Conservation (phyloP, 1,140 invertebrate genomes). For the Pogonognathellus flavescens region DNA sequence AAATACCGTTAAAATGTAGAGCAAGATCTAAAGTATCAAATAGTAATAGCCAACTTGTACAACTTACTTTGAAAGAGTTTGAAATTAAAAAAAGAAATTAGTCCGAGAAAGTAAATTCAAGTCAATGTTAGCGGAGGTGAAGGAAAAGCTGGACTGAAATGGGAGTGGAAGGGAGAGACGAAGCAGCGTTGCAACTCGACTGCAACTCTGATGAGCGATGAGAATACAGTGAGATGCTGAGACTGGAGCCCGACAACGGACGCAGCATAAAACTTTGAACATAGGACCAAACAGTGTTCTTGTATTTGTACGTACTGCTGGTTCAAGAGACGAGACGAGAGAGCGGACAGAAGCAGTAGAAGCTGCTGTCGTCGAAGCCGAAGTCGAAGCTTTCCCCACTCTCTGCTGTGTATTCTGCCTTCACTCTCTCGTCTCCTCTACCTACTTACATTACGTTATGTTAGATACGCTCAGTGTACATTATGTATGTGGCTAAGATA, state of each 20-base stretch:
- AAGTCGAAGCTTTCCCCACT: conserved; percentile 1
- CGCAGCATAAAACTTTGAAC: neutral
- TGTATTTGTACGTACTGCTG: too few relatives aligned
- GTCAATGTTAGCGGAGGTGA: neutral
- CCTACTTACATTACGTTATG: conserved; percentile 35
- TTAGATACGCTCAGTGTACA: neutral
- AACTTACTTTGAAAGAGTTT: neutral
- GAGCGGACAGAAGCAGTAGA: conserved; percentile 27
- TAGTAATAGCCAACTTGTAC: neutral
- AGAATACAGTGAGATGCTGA: conserved; percentile 49
- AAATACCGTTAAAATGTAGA: neutral
- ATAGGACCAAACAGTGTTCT: neutral
- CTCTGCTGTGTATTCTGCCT: neutral
- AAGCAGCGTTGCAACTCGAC: conserved; percentile 16
- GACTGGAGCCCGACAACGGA: neutral
- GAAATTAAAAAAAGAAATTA: neutral
- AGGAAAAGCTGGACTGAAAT: conserved; percentile 35
- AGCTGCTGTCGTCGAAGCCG: neutral
- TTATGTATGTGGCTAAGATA: conserved; percentile 1
- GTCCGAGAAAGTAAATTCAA: conserved; percentile 4
- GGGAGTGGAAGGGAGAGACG: conserved; percentile 35
- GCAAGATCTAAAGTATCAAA: neutral
- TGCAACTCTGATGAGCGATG: conserved; percentile 42
- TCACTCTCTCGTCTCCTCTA: neutral
- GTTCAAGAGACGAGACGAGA: neutral